A percentile compares a stretch with the other conserved stretches of the same genome.
These are phyloP conservation scores for Anguilla rostrata DNA, from an alignment of 2,113 vertebrate genomes.

Conservation along the genomic window DNA sequence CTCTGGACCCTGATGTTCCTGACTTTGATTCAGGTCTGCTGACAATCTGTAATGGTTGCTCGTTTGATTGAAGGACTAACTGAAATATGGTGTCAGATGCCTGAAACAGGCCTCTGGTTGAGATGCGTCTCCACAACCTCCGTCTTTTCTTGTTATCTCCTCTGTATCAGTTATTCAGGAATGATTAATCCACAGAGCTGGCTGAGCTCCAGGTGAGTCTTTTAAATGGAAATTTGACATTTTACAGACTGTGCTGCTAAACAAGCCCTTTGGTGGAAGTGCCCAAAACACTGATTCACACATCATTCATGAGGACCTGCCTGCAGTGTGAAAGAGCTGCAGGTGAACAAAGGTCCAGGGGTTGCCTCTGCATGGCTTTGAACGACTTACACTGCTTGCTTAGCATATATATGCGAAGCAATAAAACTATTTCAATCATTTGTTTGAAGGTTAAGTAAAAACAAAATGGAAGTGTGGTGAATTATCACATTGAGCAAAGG, in stretches of 20 bases:
- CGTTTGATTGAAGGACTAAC: neutral
- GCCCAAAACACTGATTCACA: neutral
- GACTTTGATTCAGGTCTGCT: neutral
- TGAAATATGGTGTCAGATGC: neutral
- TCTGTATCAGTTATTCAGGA: neutral
- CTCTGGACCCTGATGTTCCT: neutral
- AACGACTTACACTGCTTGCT: neutral
- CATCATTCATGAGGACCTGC: neutral
- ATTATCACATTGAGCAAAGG: neutral
- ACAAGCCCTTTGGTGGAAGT: neutral
- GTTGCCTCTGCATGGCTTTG: neutral
- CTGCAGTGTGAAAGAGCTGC: neutral
- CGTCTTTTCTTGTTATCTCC: neutral
- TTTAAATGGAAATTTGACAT: slow-evolving; percentile 1
- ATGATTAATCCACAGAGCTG: neutral
- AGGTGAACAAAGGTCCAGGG: neutral
- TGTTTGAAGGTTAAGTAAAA: neutral
- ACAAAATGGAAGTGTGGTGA: neutral
- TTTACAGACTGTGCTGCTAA: neutral
- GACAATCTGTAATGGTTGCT: neutral
- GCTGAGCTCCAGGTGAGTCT: slow-evolving; percentile 3
- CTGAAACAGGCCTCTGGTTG: neutral
- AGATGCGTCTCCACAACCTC: neutral
- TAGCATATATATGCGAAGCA: neutral
- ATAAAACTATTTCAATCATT: neutral